Conservation (phyloP, 2,113 vertebrate genomes). For the Corythoichthys haematopterus region DNA sequence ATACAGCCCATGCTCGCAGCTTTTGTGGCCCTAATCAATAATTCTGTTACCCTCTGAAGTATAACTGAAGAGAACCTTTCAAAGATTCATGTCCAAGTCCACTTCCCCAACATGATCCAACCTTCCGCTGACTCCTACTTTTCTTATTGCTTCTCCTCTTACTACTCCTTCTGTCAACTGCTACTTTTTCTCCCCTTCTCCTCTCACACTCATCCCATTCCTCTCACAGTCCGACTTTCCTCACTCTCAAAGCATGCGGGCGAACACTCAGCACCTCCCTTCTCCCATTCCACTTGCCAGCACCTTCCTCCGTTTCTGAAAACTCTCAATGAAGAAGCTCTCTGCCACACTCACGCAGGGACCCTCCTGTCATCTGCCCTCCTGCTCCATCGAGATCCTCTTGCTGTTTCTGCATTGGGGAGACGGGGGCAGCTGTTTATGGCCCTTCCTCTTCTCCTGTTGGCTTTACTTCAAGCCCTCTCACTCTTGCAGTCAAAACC, state of each 20-base stretch:
- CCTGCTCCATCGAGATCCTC: constrained; percentile 41
- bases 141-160: constrained; percentile 41
- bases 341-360: constrained; percentile 33
- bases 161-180: constrained; percentile 33
- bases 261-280: constrained; percentile 29
- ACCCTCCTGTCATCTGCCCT: constrained; percentile 39
- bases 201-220: constrained; percentile 32
- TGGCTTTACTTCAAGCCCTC: constrained; percentile 50
- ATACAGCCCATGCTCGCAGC: constrained; percentile 65
- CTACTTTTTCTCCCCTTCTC: constrained; percentile 19
- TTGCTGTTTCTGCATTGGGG: constrained; percentile 37
- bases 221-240: constrained; percentile 29
- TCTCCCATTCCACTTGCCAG: constrained; percentile 36
- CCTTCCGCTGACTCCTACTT: constrained; percentile 23
- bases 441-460: constrained; percentile 56
- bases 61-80: constrained; percentile 12
- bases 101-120: constrained; percentile 24
- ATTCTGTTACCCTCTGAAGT: background rate
- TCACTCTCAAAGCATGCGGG: constrained; percentile 37
- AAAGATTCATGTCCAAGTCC: constrained; percentile 27
- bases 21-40: background rate
- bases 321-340: constrained; percentile 35
- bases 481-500: constrained; percentile 36
- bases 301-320: constrained; percentile 29
- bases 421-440: constrained; percentile 70